Percentiles rank a stretch among this genome's conserved stretches.
Evolutionary conservation across 2,113 vertebrate genomes (phyloP).

Genomic region (Bubo bubo): DNA sequence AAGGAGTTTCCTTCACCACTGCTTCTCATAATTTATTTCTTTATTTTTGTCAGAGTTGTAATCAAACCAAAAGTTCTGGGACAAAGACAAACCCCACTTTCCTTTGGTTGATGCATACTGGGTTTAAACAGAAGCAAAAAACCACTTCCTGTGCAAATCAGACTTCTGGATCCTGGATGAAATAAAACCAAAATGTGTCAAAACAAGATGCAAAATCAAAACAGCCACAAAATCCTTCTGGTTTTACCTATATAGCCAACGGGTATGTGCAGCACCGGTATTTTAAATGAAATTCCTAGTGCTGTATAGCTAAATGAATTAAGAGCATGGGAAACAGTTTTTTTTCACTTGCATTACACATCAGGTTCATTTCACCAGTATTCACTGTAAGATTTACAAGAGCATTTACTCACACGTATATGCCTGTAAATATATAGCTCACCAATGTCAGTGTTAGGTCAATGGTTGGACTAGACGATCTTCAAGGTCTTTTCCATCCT

Average conservation of each 20-base stretch:
- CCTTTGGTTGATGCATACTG: neutral
- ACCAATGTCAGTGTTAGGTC: neutral
- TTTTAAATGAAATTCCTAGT: neutral
- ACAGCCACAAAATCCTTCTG: neutral
- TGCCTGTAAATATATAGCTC: neutral
- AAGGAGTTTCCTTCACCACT: neutral
- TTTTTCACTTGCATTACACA: neutral
- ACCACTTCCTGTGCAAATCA: neutral
- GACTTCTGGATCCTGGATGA: neutral
- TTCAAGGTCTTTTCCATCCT: no score
- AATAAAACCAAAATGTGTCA: neutral
- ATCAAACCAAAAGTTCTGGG: neutral
- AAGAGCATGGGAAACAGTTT: neutral
- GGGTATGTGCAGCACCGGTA: neutral
- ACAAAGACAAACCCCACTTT: neutral
- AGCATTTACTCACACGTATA: rapidly evolving
- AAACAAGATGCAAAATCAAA: neutral
- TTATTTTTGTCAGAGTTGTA: neutral
- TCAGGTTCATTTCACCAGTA: neutral
- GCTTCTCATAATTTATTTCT: neutral
- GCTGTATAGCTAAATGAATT: neutral
- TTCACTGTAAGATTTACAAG: neutral
- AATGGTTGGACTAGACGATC: no score
- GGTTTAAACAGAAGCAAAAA: neutral
- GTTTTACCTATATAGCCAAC: neutral